Base-by-base conservation (phyloP, 2,797 vertebrate species). In the Siniperca scherzeri region DNA sequence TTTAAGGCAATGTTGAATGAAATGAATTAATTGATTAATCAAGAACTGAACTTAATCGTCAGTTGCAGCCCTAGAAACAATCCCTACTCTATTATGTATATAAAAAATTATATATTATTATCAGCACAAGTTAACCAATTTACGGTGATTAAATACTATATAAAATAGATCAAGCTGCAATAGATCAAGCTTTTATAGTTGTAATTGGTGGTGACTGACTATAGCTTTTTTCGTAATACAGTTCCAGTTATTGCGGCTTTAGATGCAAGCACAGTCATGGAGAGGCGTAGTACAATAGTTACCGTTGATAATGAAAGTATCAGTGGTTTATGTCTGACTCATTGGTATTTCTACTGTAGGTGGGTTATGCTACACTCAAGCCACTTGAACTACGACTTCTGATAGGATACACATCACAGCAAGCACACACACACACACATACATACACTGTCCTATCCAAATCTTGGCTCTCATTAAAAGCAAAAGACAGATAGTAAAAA, bases 381-480 rank as follows among this genome's bases (percentile, higher is more conserved):
- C 76, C 70, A 72, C 76, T 87, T 88, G 74, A 84, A 68, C 82
- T 83, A 12, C 1, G 42, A 76, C 64, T 82, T 42, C 40, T 80
- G 77, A 59, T 16, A 4, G 38, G 59, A 78, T 22, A 36, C 75
- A 30, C 80, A 72, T 27, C 57, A 19, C 73, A 59, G 50, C 71
- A 50, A 33, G 4, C 21, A 52, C 56, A 30, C 27, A 36, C 27
- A 36, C 16, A 50, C 59, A 48, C 30, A 48, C 65, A 33, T 14
- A 22, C 40, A 33, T 13, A 59, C 19, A n/a, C 30, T 11, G 2
- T 66, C 38, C 53, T 61, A 42, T 66, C 61, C 64, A 81, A 70
- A 78, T 70, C 52, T 78, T 44, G 25, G 52, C 69, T 71, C 78
- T 93, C 72, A 86, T 89, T 88, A 83, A 84, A 89, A 88, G 69